Conservation (phyloP, 2,113 vertebrate species). For the Sturnus vulgaris region DNA sequence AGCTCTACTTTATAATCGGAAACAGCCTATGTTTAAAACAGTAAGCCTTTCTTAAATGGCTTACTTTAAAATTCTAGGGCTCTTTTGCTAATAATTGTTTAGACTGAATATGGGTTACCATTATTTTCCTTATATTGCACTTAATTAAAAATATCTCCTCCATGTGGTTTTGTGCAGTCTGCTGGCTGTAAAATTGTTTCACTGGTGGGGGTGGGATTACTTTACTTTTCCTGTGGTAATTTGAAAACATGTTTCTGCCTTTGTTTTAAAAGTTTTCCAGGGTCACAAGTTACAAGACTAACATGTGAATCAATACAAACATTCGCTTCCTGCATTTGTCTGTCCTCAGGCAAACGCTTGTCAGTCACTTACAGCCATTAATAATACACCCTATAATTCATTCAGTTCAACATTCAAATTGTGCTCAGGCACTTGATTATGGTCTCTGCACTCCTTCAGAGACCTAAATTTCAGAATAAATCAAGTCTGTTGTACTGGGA, state of each 20-base stretch:
- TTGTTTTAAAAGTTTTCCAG: conserved; percentile 19
- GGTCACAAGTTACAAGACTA: conserved; percentile 50
- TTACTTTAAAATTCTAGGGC: conserved; percentile 62
- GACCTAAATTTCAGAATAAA: not conserved
- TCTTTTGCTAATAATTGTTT: conserved; percentile 57
- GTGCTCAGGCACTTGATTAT: not conserved
- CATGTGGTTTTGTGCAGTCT: conserved; percentile 53
- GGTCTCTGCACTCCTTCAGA: not conserved
- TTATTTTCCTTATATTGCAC: conserved; percentile 27
- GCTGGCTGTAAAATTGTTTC: conserved; percentile 41
- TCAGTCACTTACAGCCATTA: conserved; percentile 7
- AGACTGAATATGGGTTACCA: not conserved
- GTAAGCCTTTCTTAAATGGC: conserved; percentile 53
- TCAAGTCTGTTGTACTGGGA: not conserved
- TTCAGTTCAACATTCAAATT: conserved; percentile 2
- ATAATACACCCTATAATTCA: not conserved
- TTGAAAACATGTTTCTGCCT: conserved; percentile 41
- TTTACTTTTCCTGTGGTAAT: conserved; percentile 51
- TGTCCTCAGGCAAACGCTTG: not conserved
- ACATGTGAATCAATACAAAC: conserved; percentile 6
- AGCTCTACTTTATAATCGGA: conserved; percentile 71
- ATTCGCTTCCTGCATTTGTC: conserved; percentile 38
- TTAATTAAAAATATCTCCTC: conserved; percentile 54
- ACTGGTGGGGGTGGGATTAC: not conserved
- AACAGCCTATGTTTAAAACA: conserved; percentile 63